These are phyloP conservation scores for Philereme vetulata DNA, from an alignment of 2,888 invertebrate species.

Conservation along the genomic window DNA sequence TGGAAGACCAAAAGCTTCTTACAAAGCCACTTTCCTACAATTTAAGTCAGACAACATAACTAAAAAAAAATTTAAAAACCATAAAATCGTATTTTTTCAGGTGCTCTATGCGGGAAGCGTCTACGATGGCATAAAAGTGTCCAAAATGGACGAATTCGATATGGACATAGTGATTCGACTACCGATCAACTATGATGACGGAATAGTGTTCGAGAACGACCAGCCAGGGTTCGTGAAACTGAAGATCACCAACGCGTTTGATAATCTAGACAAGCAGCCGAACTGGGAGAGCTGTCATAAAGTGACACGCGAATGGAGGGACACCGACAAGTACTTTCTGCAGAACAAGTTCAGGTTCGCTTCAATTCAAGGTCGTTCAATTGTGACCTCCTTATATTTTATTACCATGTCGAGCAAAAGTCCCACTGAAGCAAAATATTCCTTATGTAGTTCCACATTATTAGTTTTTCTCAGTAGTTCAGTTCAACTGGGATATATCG, in stretches of 20 bases:
- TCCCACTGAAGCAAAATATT: no score
- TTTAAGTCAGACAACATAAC: no score
- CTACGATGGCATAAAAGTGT: constrained; percentile 84
- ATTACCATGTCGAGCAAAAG: no score
- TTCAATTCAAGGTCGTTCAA: no score
- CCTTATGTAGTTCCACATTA: no score
- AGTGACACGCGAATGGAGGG: constrained; percentile 69
- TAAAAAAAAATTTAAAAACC: no score
- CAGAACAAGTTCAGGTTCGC: constrained; percentile 60
- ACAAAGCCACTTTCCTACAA: no score
- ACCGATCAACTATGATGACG: constrained; percentile 70
- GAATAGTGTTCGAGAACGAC: constrained; percentile 67
- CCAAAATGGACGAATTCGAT: constrained; percentile 85
- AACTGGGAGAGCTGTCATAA: constrained; percentile 69
- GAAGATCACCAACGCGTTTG: constrained; percentile 63
- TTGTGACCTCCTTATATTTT: no score
- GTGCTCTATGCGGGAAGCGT: constrained; percentile 83
- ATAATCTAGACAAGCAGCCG: constrained; percentile 62
- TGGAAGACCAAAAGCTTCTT: no score
- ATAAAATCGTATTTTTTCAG: constrained; percentile 32
- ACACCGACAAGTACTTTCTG: constrained; percentile 70
- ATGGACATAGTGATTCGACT: constrained; percentile 83
- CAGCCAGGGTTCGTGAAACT: constrained; percentile 76
- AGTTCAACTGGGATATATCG: no score
- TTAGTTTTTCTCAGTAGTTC: no score